phyloP scores from a whole-genome alignment of 2,888 invertebrate species.

The Atethmia centrago region DNA sequence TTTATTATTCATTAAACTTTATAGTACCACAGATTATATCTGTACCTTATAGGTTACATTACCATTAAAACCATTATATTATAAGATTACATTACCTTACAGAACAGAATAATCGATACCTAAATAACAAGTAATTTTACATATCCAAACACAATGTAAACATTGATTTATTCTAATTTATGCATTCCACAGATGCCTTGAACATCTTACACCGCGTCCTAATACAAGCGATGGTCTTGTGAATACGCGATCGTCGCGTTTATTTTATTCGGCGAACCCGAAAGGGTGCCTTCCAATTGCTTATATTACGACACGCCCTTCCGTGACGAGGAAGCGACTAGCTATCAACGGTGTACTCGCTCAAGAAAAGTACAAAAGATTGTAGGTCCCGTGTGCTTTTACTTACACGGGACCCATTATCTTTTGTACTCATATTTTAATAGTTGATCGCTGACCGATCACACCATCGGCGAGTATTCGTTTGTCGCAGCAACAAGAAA shows the following conservation, averaged over 20 bases:
- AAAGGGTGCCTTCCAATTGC: too few relatives aligned
- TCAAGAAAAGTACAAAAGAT: too few relatives aligned
- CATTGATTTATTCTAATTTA: constrained; percentile 61
- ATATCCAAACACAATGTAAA: constrained; percentile 28
- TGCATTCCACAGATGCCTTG: constrained; percentile 47
- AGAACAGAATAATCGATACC: constrained; percentile 32
- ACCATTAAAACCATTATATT: constrained; percentile 19
- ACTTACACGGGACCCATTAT: too few relatives aligned
- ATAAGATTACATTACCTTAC: constrained; percentile 19
- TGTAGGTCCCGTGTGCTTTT: too few relatives aligned
- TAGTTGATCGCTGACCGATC: too few relatives aligned
- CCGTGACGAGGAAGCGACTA: too few relatives aligned
- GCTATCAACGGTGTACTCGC: too few relatives aligned
- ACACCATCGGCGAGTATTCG: too few relatives aligned
- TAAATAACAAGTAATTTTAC: constrained; percentile 35
- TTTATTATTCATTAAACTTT: constrained; percentile 1
- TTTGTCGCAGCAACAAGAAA: too few relatives aligned
- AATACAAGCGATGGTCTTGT: not conserved
- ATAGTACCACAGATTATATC: not conserved
- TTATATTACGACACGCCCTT: not conserved
- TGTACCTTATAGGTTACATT: constrained; percentile 12
- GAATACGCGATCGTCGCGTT: not conserved
- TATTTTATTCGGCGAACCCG: not conserved
- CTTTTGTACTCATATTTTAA: too few relatives aligned
- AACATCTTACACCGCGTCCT: constrained; percentile 7